Base-by-base conservation (phyloP, 2,888 invertebrate species). In the Leptinotarsa haldemani region DNA sequence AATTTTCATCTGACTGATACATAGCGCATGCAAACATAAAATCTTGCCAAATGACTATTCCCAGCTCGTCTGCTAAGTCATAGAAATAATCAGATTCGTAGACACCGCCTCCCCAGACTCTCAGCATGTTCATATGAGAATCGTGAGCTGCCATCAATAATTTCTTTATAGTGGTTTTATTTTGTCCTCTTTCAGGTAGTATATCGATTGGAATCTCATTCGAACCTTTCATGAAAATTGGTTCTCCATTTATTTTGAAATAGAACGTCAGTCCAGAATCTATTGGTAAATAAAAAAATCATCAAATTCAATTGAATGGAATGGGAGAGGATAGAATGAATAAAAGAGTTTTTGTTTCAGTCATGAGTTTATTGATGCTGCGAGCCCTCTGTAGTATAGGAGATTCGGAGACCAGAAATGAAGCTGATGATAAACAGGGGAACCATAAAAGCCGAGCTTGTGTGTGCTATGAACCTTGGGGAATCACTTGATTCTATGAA, bases 31-130 rank as follows among this genome's bases (percentile, higher is more conserved):
- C 98, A 86, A 98, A 99, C 93, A 98, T 95, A 84, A 98, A 93
- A 87, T 99, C 99, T 87, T 99, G 98, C 98, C 98, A 99, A 71
- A 99, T 93, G 82, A 99, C 89, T 65, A 99, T 93, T 1, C 99
- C 99, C 67, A 94, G 88, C 83, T 94, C 90, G 85, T 99, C 98
- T 71, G 97, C 96, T 50, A 93, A 86, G 77, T 93, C 89, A 86
- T 99, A 99, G 87, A 99, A 98, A 73, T 91, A 90, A 80, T 98
- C 95, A 0, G 94, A 93, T 85, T 98, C 98, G 83, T 98, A 99
- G 0, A 96, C 89, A 0, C 98, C 99, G n/a, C 99, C 99, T 40
- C 99, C 99, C 99, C 99, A 99, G 1, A 99, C 95, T n/a, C 99
- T 90, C 16, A 99, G 88, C 93, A 96, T 95, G 83, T 96, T 95